Evolutionary conservation across 1,140 invertebrate species (phyloP).

Genomic region (Platorchestia sp.): DNA sequence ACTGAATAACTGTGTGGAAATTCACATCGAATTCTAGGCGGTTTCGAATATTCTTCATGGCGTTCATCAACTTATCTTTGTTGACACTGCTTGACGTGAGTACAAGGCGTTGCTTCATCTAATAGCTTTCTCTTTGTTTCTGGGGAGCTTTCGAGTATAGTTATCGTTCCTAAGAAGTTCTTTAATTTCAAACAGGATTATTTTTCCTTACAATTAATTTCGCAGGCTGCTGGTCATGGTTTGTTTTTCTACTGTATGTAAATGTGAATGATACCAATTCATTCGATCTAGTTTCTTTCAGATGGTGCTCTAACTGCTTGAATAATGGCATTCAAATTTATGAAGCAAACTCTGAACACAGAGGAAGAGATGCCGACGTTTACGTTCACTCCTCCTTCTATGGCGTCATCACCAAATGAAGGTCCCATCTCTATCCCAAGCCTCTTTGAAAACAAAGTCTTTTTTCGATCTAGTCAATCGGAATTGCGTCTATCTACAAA

Average conservation of each 20-base stretch:
- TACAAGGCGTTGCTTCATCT: background rate
- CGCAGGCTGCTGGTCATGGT: background rate
- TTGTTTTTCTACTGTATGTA: background rate
- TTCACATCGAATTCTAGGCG: background rate
- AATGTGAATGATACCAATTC: background rate
- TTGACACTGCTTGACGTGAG: slow-evolving; percentile 28
- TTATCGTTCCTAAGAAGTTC: background rate
- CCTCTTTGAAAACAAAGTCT: slow-evolving; percentile 22
- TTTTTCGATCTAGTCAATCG: slow-evolving; percentile 4
- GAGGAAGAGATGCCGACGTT: background rate
- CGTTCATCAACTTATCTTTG: slow-evolving; percentile 20
- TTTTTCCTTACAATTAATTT: background rate
- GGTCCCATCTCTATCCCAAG: background rate
- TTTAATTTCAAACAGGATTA: background rate
- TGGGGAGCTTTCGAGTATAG: background rate
- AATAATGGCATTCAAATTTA: background rate
- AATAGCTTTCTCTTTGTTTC: background rate
- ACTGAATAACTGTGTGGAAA: background rate
- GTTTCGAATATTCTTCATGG: background rate
- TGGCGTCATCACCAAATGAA: slow-evolving; percentile 28
- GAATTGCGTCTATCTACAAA: background rate
- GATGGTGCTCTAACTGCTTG: background rate
- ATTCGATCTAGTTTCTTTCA: background rate
- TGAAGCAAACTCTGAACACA: background rate
- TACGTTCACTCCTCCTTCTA: slow-evolving; percentile 40